Evolutionary conservation across 2,113 vertebrate genomes (phyloP), one percentile per base, ranked within the genome.

Genomic region (Tachuris rubrigastra): DNA sequence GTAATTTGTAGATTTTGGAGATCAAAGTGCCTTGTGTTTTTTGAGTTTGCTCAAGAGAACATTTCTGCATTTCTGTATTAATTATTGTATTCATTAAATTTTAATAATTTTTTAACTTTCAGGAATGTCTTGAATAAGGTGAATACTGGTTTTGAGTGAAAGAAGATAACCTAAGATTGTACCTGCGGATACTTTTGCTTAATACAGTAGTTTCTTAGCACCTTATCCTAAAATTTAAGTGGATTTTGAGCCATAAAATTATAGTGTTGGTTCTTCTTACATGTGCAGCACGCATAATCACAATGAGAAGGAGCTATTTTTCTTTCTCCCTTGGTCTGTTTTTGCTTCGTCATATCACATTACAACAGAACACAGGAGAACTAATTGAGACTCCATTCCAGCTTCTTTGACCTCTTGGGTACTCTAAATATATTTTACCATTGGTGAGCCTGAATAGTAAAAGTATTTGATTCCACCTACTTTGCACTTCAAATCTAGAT

Each of bases 401-500:
- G 30, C 58, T 93, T 76, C 58, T 78, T 88, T 95, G 87, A 91
- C 93, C 66, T 87, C 85, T 58, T 83, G 35, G 87, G 53, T 95
- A 80, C 75, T 85, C 91, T 35, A 69, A 92, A 95, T 95, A 80
- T 71, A 74, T 94, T 77, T 85, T 89, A 73, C 63, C 33, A 39
- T 41, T 84, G 53, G 58, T 96, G 67, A 93, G 58, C 58, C 46
- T 55, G 79, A 97, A 39, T 78, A 84, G 59, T 67, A 86, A 79
- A 95, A 86, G 68, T 95, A 92, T 94, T 96, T 39, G 39, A 30
- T 89, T 77, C 74, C 41, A 75, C 50, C 76, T 89, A 59, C 42
- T 97, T 97, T 85, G 76, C 31, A 87, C 42, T 94, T 81, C 60
- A 95, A 81, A 86, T 94, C 81, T 60, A 87, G 56, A 89, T 94